Percentiles rank a stretch among this genome's conserved stretches.
phyloP scores from a whole-genome alignment of 2,113 vertebrate species.

The Promerops cafer region DNA sequence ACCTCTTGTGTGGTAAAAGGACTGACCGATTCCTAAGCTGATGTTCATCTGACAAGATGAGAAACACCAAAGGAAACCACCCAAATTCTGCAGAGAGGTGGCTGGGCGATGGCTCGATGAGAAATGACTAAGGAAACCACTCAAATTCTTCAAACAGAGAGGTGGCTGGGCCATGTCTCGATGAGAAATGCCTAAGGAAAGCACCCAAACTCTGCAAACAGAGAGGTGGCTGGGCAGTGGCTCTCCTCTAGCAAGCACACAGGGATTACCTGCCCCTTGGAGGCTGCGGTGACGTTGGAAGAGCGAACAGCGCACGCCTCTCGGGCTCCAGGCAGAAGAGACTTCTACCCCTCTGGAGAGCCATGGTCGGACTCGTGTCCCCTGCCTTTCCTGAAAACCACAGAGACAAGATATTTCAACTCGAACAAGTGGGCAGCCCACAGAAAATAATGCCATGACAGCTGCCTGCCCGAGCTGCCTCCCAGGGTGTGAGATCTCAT shows the following conservation, averaged over 20 bases:
- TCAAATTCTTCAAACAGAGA: too few relatives aligned
- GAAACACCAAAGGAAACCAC: neutral
- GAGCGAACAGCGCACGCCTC: neutral
- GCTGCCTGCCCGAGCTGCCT: neutral
- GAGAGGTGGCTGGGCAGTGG: neutral
- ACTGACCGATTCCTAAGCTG: neutral
- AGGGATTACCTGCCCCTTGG: neutral
- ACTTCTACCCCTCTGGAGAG: neutral
- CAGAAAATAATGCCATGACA: neutral
- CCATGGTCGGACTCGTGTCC: neutral
- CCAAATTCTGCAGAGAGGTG: neutral
- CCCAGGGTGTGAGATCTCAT: neutral
- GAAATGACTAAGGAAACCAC: neutral
- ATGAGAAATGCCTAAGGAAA: neutral
- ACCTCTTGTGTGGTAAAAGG: fast-evolving
- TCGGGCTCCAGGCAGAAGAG: neutral
- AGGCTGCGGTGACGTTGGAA: neutral
- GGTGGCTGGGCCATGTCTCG: too few relatives aligned
- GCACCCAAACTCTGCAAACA: neutral
- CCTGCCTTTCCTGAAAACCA: neutral
- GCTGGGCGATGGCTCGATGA: neutral
- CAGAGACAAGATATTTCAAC: neutral
- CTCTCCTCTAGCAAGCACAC: neutral
- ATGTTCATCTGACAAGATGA: neutral
- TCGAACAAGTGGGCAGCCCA: neutral